Base-by-base conservation (phyloP, 2,888 invertebrate genomes). In the Strigamia crassipes region DNA sequence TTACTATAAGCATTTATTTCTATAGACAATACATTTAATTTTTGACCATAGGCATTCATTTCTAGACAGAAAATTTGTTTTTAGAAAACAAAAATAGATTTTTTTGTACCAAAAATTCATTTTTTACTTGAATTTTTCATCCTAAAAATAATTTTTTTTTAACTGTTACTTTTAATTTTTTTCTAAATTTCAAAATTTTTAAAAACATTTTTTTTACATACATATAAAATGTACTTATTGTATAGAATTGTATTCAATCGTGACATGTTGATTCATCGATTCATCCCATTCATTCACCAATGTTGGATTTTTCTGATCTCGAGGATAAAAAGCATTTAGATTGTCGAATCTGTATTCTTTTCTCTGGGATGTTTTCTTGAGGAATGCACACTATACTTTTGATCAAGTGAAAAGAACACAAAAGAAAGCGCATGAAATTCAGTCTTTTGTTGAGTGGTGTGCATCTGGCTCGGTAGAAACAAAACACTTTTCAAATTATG, bases 321-420 rank as follows among this genome's bases (percentile, higher is more conserved):
- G 18, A 18, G 56, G 18, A 18, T n/a, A 18, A 56, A 56, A 56
- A 56, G n/a, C 56, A 56, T 56, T 56, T 15, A 56, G 18, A 46
- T 46, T 46, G 46, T 5, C 12, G 46, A 46, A 46, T 46, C 46
- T 56, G 18, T 56, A 56, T 21, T 9, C 56, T 38, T 38, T 56
- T 18, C 18, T 56, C 21, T 56, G n/a, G 56, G 56, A 56, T 56
- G 56, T 56, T 56, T 56, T 56, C 56, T 56, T 56, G 56, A 56
- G 56, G 56, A 56, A 56, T 56, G 56, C 56, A 56, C 56, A 56
- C 18, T 51, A 42, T 46, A 56, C 56, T 56, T 56, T 56, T 56
- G 56, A 56, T 56, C 56, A 56, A 56, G 56, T 56, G 56, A 56
- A 56, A 56, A 56, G 56, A 56, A 56, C 56, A 56, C 56, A 56